phyloP scores from a whole-genome alignment of 1,140 invertebrate genomes.

The Fragariocoptes setiger region DNA sequence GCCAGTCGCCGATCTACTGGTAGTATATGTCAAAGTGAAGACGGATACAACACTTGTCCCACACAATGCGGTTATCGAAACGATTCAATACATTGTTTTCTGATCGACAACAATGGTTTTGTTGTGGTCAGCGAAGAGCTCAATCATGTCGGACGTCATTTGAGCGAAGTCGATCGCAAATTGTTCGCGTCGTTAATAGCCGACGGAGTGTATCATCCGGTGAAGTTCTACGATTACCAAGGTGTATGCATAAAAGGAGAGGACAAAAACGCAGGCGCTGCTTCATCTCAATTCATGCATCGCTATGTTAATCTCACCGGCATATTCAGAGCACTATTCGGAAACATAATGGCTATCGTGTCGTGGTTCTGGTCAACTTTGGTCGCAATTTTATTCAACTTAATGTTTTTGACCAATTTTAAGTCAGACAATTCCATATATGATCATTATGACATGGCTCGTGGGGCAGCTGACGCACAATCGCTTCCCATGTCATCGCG shows the following conservation, averaged over 20 bases:
- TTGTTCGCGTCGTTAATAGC: constrained; percentile 72
- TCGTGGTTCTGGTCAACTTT: background rate
- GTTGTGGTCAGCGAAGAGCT: constrained; percentile 27
- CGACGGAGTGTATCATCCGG: constrained; percentile 52
- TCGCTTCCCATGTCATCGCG: background rate
- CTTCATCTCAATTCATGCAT: background rate
- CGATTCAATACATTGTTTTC: constrained; percentile 39
- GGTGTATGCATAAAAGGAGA: constrained; percentile 38
- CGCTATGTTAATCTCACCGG: background rate
- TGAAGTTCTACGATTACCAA: constrained; percentile 56
- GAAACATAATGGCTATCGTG: background rate
- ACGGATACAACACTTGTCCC: background rate
- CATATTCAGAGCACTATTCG: background rate
- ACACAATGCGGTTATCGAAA: background rate
- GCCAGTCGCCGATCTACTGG: background rate
- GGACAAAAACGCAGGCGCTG: background rate
- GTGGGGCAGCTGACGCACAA: background rate
- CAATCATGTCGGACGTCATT: constrained; percentile 15
- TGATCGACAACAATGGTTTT: constrained; percentile 68
- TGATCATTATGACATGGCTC: background rate
- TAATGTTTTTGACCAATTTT: background rate
- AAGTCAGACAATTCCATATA: background rate
- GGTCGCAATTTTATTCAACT: background rate
- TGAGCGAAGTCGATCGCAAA: constrained; percentile 70
- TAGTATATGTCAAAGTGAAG: background rate